Evolutionary conservation across 2,797 vertebrate species (phyloP), one percentile per base, ranked within the genome.

Genomic region (Chanos chanos): DNA sequence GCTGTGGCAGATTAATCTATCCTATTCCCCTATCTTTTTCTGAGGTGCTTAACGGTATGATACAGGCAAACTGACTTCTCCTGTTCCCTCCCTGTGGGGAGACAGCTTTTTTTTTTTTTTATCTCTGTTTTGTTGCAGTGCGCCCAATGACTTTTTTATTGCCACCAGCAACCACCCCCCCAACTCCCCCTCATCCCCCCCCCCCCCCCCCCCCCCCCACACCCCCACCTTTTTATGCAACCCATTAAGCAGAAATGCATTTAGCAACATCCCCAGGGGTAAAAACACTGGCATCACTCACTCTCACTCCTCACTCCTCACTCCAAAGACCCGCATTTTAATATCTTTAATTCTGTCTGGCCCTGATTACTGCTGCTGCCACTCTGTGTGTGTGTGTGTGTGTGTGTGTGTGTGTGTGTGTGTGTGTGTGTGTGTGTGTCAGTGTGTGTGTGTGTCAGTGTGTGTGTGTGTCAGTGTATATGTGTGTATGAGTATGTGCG

Each of bases 201-300:
- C 60, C 49, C 51, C 43, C 33, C 45, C 48, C n/a, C n/a, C n/a
- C n/a, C n/a, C n/a, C 15, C 33, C 54, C 60, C 49, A 51, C 43
- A 33, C 45, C 48, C 13, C 27, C 54, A 66, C 65, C 50, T 66
- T 58, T 66, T 76, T 58, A 61, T 69, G 65, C 55, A 61, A 28
- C 66, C 71, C 76, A 73, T 76, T 73, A 76, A 64, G 55, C 53
- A 61, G 67, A 71, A 71, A 66, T 39, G 44, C 65, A 53, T 47
- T 49, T 56, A 66, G 51, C 60, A 59, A 71, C 76, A 71, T 71
- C 65, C 61, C 61, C 34, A 21, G 66, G 57, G 64, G 57, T 4
- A 7, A 44, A 40, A 36, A 50, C 44, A 56, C 59, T 73, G 61
- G 65, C 64, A 65, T 69, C 68, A 71, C 69, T 69, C 65, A 66